Conservation (phyloP, 2,888 invertebrate genomes). For the Lamellibrachia columna region DNA sequence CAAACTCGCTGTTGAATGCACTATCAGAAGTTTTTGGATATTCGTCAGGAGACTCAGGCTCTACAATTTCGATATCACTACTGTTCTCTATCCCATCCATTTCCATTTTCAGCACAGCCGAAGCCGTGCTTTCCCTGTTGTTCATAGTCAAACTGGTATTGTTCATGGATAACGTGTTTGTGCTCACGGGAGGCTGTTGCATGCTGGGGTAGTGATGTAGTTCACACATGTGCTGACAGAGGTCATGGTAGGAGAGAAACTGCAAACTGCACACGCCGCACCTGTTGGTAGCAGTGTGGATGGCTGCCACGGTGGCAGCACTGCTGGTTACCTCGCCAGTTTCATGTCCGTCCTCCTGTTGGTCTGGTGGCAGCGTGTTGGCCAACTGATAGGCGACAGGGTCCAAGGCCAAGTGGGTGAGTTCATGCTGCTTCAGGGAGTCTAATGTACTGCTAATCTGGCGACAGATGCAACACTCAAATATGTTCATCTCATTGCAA, state of each 20-base stretch:
- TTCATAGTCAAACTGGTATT: background rate
- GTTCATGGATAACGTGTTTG: background rate
- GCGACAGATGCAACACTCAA: slow-evolving; percentile 40
- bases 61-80: slow-evolving; percentile 34
- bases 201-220: slow-evolving; percentile 10
- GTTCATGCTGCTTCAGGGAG: slow-evolving; percentile 35
- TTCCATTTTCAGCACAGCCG: slow-evolving; percentile 20
- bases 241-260: background rate
- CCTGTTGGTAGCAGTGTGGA: background rate
- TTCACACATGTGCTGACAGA: slow-evolving; percentile 10
- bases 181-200: background rate
- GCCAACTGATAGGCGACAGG: slow-evolving; percentile 7
- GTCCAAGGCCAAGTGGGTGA: slow-evolving; percentile 30
- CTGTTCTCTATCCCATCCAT: slow-evolving; percentile 13
- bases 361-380: background rate
- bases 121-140: slow-evolving; percentile 13
- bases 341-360: background rate
- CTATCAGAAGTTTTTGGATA: background rate
- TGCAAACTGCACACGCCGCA: background rate
- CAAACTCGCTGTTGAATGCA: slow-evolving; percentile 19
- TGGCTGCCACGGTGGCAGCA: background rate
- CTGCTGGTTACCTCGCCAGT: background rate
- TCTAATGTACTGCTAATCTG: slow-evolving; percentile 34
- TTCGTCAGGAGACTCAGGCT: slow-evolving; percentile 34
- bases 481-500: slow-evolving; percentile 34